Percentiles rank a stretch among this genome's conserved stretches.
These are phyloP conservation scores for Microcebus tavaratra DNA, from an alignment of 2,113 vertebrate genomes.

Conservation along the genomic window DNA sequence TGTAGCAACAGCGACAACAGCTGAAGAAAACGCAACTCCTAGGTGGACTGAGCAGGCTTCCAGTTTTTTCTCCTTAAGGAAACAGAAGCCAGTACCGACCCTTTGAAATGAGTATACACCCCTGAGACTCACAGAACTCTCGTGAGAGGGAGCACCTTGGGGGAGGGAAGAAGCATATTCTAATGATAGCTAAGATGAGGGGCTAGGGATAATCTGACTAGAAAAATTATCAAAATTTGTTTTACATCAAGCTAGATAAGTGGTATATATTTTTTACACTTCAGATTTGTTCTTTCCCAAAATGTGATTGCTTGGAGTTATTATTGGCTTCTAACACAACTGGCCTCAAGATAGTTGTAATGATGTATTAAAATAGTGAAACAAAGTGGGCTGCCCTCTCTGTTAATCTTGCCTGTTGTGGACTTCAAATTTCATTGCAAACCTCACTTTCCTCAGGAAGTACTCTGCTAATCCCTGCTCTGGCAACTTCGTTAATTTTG, in stretches of 20 bases:
- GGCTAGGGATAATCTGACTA: constrained; percentile 13
- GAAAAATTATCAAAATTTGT: constrained; percentile 43
- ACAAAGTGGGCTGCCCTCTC: neutral
- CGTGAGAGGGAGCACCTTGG: neutral
- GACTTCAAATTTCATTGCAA: neutral
- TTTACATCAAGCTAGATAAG: constrained; percentile 12
- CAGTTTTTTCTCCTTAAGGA: constrained; percentile 51
- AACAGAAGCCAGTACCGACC: neutral
- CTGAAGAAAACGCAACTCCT: constrained; percentile 57
- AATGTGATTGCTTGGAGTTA: constrained; percentile 31
- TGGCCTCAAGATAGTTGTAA: neutral
- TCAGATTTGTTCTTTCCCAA: constrained; percentile 40
- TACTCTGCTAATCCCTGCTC: neutral
- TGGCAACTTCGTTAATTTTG: neutral
- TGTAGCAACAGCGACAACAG: constrained; percentile 29
- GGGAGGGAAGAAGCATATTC: neutral
- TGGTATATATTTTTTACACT: neutral
- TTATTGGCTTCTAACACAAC: constrained; percentile 42
- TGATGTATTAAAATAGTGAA: neutral
- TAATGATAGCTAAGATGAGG: constrained; percentile 1
- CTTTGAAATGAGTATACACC: neutral
- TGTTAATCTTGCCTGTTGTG: neutral
- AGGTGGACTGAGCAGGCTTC: constrained; percentile 3
- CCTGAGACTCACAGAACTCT: neutral
- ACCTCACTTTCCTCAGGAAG: constrained; percentile 4